These are phyloP conservation scores for Drosophila nigromelanica DNA, from an alignment of 1,140 invertebrate species.

Conservation along the genomic window DNA sequence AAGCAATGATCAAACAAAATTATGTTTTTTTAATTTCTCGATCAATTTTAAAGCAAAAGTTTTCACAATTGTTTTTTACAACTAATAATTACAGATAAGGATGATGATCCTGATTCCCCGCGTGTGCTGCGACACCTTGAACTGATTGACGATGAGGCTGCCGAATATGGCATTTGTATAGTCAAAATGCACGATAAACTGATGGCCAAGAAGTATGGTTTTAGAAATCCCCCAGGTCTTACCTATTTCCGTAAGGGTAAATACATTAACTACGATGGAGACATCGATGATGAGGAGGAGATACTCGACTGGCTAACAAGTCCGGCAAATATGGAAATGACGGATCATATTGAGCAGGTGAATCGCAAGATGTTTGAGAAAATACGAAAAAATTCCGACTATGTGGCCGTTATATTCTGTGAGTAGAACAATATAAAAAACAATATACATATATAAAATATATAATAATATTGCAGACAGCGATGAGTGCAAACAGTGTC, in stretches of 20 bases:
- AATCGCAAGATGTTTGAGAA: constrained; percentile 97
- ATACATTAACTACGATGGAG: constrained; percentile 95
- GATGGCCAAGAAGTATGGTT: constrained; percentile 98
- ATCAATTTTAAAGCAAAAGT: background rate
- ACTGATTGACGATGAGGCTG: constrained; percentile 95
- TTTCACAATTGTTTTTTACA: background rate
- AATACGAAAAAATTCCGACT: constrained; percentile 94
- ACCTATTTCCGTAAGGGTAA: constrained; percentile 96
- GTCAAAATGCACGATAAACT: constrained; percentile 94
- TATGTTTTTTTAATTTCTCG: background rate
- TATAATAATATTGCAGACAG: constrained; percentile 87
- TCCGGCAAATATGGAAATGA: constrained; percentile 97
- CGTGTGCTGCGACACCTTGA: constrained; percentile 93
- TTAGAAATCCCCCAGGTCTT: constrained; percentile 93
- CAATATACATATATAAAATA: background rate
- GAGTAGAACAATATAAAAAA: constrained; percentile 84
- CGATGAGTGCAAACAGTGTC: constrained; percentile 97
- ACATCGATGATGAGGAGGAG: constrained; percentile 97
- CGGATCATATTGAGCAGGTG: constrained; percentile 96
- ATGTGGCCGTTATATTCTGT: constrained; percentile 98
- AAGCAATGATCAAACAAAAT: constrained; percentile 24
- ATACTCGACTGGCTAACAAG: constrained; percentile 96
- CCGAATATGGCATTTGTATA: constrained; percentile 96
- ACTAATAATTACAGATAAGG: constrained; percentile 87
- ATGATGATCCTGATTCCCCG: constrained; percentile 91